phyloP scores from a whole-genome alignment of 2,888 invertebrate genomes.

The Heliothis peltigera region DNA sequence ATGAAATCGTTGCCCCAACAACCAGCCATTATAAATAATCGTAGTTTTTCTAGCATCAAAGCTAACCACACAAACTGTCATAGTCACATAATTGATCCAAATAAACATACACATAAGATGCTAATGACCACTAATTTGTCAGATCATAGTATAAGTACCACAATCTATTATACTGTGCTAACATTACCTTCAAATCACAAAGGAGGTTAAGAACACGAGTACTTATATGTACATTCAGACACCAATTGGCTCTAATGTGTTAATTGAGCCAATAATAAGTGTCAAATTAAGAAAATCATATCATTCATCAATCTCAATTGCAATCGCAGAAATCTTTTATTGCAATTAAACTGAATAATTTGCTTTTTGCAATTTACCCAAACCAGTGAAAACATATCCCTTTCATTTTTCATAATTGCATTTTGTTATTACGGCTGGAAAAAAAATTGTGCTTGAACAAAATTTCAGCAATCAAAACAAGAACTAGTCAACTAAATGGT shows the following conservation, averaged over 20 bases:
- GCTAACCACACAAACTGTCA: too few species aligned
- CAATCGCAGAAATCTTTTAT: neutral
- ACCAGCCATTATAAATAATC: neutral
- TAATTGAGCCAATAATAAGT: conserved; percentile 53
- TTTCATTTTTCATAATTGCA: too few species aligned
- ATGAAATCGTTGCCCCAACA: too few species aligned
- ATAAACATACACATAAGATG: neutral
- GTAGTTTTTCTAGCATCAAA: neutral
- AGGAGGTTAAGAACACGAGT: conserved; percentile 46
- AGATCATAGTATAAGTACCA: conserved; percentile 8
- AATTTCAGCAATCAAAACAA: too few species aligned
- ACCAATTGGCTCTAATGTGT: conserved; percentile 52
- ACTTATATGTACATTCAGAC: conserved; percentile 36
- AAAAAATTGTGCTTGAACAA: too few species aligned
- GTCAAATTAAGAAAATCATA: conserved; percentile 36
- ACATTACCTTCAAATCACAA: conserved; percentile 43
- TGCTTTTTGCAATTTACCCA: too few species aligned
- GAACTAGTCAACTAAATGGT: too few species aligned
- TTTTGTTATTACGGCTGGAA: too few species aligned
- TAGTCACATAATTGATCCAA: neutral
- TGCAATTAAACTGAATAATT: too few species aligned
- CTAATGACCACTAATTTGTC: conserved; percentile 19
- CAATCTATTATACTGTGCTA: conserved; percentile 12
- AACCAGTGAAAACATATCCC: too few species aligned
- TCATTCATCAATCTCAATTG: conserved; percentile 1